phyloP scores from a whole-genome alignment of 2,797 vertebrate species.

The Tolypeutes matacus region DNA sequence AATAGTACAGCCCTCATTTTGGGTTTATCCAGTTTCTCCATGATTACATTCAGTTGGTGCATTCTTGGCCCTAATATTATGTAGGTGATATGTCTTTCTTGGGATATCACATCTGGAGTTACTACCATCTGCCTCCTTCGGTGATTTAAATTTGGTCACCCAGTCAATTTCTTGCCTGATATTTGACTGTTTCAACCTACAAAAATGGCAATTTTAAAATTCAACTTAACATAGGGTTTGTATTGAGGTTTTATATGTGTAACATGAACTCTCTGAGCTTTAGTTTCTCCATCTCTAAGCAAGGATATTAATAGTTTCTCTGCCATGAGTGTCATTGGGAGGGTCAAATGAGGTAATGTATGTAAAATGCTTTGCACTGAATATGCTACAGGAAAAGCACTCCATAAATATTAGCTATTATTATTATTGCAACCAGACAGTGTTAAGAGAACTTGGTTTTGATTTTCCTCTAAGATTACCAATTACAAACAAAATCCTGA shows the following conservation, averaged over 20 bases:
- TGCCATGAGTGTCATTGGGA: not conserved
- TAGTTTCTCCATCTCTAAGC: not conserved
- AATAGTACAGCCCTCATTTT: constrained; percentile 4
- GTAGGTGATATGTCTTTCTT: not conserved
- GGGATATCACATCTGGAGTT: not conserved
- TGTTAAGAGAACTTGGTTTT: not conserved
- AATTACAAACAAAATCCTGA: not conserved
- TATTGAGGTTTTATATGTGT: not conserved
- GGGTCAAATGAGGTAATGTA: not conserved
- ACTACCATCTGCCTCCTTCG: not conserved
- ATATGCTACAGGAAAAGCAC: not conserved
- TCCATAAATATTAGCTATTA: not conserved
- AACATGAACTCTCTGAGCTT: not conserved
- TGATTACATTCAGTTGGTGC: not conserved
- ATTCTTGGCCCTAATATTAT: not conserved
- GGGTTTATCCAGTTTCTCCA: not conserved
- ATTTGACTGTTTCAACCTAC: not conserved
- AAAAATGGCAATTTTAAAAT: constrained; percentile 28
- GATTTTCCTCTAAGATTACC: not conserved
- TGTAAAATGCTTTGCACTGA: not conserved
- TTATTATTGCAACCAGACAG: not conserved
- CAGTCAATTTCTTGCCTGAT: not conserved
- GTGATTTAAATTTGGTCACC: constrained; percentile 33
- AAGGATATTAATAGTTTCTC: not conserved
- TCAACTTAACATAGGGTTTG: not conserved